phyloP scores from a whole-genome alignment of 2,113 vertebrate species.

The Prietella phreatophila region DNA sequence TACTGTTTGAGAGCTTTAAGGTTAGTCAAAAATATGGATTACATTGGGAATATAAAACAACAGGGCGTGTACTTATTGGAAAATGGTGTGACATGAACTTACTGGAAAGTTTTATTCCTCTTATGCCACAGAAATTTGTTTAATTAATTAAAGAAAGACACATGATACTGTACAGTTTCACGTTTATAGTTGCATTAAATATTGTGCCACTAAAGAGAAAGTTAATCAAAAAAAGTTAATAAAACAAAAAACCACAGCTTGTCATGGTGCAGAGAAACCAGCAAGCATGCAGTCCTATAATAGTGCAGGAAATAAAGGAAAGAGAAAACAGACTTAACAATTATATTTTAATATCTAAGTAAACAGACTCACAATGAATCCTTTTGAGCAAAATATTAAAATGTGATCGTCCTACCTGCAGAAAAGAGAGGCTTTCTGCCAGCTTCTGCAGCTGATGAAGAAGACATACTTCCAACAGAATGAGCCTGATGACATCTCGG shows the following conservation, averaged over 20 bases:
- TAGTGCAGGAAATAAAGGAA: neutral
- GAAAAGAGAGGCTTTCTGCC: slow-evolving; percentile 84
- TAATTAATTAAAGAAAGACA: neutral
- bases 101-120: neutral
- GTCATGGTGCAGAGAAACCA: neutral
- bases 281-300: neutral
- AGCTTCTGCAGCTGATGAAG: slow-evolving; percentile 83
- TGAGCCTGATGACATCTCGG: slow-evolving; percentile 79
- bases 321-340: neutral
- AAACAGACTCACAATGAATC: neutral
- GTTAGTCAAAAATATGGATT: slow-evolving; percentile 57
- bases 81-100: neutral
- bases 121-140: neutral
- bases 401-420: slow-evolving; percentile 46
- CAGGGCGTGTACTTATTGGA: neutral
- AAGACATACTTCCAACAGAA: slow-evolving; percentile 72
- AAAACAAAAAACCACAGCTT: neutral
- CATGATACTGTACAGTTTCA: too few relatives aligned
- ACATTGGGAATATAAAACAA: neutral
- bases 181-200: neutral
- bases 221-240: too few relatives aligned
- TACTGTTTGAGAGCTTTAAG: slow-evolving; percentile 75
- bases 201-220: neutral
- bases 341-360: neutral
- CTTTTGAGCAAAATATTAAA: neutral